Evolutionary conservation across 2,113 vertebrate species (phyloP), one percentile per base, ranked within the genome.

Genomic region (Burhinus oedicnemus): DNA sequence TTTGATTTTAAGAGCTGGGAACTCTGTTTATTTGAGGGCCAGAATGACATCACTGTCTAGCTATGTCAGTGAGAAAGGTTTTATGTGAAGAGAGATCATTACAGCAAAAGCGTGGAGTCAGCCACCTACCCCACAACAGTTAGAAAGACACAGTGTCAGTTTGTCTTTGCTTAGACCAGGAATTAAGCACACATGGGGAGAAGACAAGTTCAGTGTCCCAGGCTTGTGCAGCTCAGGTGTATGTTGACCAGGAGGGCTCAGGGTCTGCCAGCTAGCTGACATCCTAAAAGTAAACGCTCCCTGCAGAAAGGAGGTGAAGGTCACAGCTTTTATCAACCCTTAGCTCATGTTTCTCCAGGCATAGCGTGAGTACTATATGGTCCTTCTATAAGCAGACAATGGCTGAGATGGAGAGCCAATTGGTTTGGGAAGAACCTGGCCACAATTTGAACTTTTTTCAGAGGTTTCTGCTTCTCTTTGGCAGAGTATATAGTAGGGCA

Each of bases 1-100:
- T 96, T 95, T 89, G 65, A 82, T 95, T 96, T 89, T 95, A 84
- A 92, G 44, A 94, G 58, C 51, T 86, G 42, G 38, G 32, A 94
- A 87, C 66, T 52, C 71, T 77, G 57, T 85, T 85, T 88, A 55
- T 93, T 94, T 91, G 51, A 93, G 70, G 44, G 65, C 36, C 74
- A 93, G 82, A 77, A 91, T 85, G 77, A 94, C 70, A 80, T 95
- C 34, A 84, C 75, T 87, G 75, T 90, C 82, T 80, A 89, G 52
- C 55, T 88, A 62, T 95, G 92, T 47, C 84, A 88, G 62, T 69
- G 64, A 92, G 79, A 55, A 89, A 93, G 14, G 19, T 72, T 95
- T 94, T 88, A 90, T 70, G 23, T 49, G 54, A 86, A 69, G 40
- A 91, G 22, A 68, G 17, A 55, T 81, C 57, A 49, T 90, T 82